A percentile compares a stretch with the other conserved stretches of the same genome.
These are phyloP conservation scores for Dynastes maya DNA, from an alignment of 2,888 invertebrate species.

Conservation along the genomic window DNA sequence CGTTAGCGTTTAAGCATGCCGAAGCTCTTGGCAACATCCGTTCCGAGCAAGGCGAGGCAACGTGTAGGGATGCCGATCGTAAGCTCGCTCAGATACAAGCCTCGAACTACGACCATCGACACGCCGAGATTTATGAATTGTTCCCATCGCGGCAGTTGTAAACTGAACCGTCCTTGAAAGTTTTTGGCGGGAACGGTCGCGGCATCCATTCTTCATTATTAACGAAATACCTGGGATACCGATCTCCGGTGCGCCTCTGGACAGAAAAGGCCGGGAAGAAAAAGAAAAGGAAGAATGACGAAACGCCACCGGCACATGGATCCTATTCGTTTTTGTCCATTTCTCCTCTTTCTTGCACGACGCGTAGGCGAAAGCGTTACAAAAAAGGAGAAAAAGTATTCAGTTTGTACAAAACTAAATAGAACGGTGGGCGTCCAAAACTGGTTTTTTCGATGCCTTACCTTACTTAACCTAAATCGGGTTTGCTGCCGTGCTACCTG, in stretches of 20 bases:
- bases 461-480: constrained; percentile 63
- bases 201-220: constrained; percentile 53
- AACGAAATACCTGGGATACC: constrained; percentile 50
- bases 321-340: constrained; percentile 24
- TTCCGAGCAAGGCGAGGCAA: constrained; percentile 8
- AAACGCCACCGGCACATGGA: constrained; percentile 35
- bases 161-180: constrained; percentile 52
- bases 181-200: constrained; percentile 55
- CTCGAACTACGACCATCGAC: constrained; percentile 48
- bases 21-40: constrained; percentile 34
- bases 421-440: constrained; percentile 61
- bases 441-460: constrained; percentile 63
- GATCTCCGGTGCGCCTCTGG: constrained; percentile 40
- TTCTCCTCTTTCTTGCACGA: constrained; percentile 30
- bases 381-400: constrained; percentile 28
- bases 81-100: constrained; percentile 49
- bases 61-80: constrained; percentile 45
- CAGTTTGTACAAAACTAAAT: constrained; percentile 40
- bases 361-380: constrained; percentile 26
- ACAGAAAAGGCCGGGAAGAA: constrained; percentile 9
- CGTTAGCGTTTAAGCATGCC: neutral
- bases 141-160: constrained; percentile 43
- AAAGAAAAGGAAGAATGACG: constrained; percentile 39
- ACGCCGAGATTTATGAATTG: constrained; percentile 48
- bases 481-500: constrained; percentile 57